Evolutionary conservation across 2,888 invertebrate genomes (phyloP).

Genomic region (Argyra leucocephala): DNA sequence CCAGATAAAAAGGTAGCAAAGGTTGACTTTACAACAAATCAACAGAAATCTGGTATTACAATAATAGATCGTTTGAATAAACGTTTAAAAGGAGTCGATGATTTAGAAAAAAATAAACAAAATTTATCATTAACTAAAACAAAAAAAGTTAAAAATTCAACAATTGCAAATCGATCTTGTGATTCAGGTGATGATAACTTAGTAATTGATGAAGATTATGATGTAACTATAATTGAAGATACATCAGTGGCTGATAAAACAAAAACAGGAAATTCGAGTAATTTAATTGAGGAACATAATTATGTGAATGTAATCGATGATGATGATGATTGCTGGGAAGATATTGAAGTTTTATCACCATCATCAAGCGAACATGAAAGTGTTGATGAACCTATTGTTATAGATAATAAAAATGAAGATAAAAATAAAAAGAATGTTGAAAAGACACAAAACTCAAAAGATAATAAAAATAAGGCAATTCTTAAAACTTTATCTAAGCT

Average conservation of each 20-base stretch:
- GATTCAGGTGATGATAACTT: slow-evolving; percentile 14
- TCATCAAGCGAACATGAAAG: slow-evolving; percentile 20
- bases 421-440: background rate
- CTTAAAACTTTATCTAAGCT: background rate
- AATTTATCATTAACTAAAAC: background rate
- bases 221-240: background rate
- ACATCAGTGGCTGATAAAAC: background rate
- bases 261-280: background rate
- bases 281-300: background rate
- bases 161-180: too few relatives aligned
- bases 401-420: too few relatives aligned
- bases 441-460: background rate
- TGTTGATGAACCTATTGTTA: too few relatives aligned
- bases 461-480: background rate
- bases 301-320: slow-evolving; percentile 20
- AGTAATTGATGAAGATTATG: slow-evolving; percentile 16
- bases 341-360: slow-evolving; percentile 30
- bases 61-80: slow-evolving; percentile 8
- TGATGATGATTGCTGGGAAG: slow-evolving; percentile 34
- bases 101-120: background rate
- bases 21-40: background rate
- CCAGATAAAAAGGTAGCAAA: background rate
- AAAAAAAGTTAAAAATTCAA: background rate
- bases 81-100: background rate
- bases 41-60: background rate